These are phyloP conservation scores for Pseudolycoriella hygida DNA, from an alignment of 2,888 invertebrate genomes.

Conservation along the genomic window DNA sequence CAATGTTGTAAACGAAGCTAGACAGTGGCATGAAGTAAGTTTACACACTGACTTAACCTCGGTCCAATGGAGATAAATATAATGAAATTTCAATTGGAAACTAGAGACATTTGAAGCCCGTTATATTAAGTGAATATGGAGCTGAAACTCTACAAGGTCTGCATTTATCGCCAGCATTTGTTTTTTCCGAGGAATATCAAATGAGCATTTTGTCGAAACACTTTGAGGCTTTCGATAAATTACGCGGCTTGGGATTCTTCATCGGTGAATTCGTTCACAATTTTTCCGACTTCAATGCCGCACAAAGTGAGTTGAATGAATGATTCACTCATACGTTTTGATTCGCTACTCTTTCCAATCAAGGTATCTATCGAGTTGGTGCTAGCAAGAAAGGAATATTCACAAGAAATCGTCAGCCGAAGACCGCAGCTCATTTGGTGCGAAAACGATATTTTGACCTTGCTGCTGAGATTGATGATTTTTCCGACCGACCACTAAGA, in stretches of 20 bases:
- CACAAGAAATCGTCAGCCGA: constrained; percentile 80
- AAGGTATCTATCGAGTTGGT: constrained; percentile 60
- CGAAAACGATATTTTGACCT: constrained; percentile 59
- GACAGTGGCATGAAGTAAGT: constrained; percentile 42
- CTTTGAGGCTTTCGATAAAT: constrained; percentile 79
- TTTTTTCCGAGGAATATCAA: constrained; percentile 9
- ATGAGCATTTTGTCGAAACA: constrained; percentile 63
- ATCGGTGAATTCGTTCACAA: constrained; percentile 98
- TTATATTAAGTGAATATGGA: too few species aligned
- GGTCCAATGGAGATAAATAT: too few species aligned
- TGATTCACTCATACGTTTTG: too few species aligned
- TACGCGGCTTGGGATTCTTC: constrained; percentile 58
- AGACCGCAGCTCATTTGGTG: constrained; percentile 68
- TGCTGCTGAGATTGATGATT: constrained; percentile 40
- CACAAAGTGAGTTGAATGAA: constrained; percentile 44
- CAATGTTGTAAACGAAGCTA: constrained; percentile 58
- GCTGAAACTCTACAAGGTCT: too few species aligned
- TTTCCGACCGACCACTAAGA: constrained; percentile 36
- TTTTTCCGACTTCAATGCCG: constrained; percentile 95
- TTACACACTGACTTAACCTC: too few species aligned
- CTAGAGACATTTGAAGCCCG: too few species aligned
- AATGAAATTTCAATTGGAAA: too few species aligned
- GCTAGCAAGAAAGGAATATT: constrained; percentile 87
- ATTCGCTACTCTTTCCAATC: background rate
- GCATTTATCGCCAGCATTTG: constrained; percentile 41